Percentiles rank a stretch among this genome's conserved stretches.
Conservation (phyloP, 2,113 vertebrate genomes). For the Clarias batrachus region DNA sequence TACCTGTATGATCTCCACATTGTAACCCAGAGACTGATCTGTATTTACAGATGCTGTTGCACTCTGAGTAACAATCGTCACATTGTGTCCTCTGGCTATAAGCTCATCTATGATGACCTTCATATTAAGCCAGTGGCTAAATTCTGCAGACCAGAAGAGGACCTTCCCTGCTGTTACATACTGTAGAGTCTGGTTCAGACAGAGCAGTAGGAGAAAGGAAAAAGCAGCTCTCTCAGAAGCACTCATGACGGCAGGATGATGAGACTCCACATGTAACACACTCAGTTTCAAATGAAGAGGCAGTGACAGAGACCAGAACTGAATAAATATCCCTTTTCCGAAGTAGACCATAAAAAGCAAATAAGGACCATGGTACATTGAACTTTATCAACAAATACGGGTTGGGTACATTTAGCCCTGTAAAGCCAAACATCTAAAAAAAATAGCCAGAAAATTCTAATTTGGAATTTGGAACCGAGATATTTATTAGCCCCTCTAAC, state of each 20-base stretch:
- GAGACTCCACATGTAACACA: background rate
- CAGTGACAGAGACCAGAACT: background rate
- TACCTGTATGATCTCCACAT: slow-evolving; percentile 38
- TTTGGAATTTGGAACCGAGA: too few relatives aligned
- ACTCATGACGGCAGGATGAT: slow-evolving; percentile 1
- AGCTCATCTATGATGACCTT: slow-evolving; percentile 60
- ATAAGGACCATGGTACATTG: background rate
- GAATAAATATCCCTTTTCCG: background rate
- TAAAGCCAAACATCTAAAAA: too few relatives aligned
- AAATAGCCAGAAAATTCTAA: too few relatives aligned
- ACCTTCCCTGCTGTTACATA: slow-evolving; percentile 56
- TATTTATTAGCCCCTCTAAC: too few relatives aligned
- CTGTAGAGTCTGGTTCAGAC: background rate
- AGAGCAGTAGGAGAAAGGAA: slow-evolving; percentile 26
- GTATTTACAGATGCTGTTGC: slow-evolving; percentile 19
- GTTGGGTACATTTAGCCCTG: background rate
- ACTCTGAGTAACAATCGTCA: slow-evolving; percentile 61
- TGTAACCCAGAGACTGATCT: slow-evolving; percentile 1
- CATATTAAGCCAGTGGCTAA: slow-evolving; percentile 70
- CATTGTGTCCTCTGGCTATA: slow-evolving; percentile 51
- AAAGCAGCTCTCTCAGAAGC: background rate
- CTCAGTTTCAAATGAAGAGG: slow-evolving; percentile 3
- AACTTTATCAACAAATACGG: background rate
- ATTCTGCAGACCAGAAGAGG: slow-evolving; percentile 65
- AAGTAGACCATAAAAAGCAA: background rate